Evolutionary conservation across 2,888 invertebrate genomes (phyloP).

Genomic region (Anticlea derivata): DNA sequence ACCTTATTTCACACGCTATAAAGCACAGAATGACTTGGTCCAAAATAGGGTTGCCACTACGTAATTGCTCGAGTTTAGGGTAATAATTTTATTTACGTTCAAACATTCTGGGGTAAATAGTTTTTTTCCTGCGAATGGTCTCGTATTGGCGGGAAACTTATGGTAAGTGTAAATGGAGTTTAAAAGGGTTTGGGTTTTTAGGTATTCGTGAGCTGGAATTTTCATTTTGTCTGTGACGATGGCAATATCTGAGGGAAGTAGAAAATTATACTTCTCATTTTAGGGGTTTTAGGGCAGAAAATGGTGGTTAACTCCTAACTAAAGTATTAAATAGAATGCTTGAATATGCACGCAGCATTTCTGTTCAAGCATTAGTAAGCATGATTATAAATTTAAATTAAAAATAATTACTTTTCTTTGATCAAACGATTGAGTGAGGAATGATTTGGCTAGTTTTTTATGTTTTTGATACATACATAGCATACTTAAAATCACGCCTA

Average conservation of each 20-base stretch:
- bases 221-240: conserved; percentile 11
- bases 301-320: no score
- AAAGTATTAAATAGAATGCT: no score
- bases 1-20: conserved; percentile 20
- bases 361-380: no score
- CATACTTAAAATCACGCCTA: no score
- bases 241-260: conserved; percentile 6
- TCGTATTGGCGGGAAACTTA: conserved; percentile 18
- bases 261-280: conserved; percentile 12
- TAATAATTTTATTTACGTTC: conserved; percentile 40
- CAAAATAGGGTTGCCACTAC: conserved; percentile 33
- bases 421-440: no score
- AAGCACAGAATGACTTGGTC: conserved; percentile 7
- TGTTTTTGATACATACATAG: no score
- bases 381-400: no score
- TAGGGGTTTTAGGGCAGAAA: not conserved
- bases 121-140: conserved; percentile 32
- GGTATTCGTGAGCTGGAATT: conserved; percentile 1
- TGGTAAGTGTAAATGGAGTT: conserved; percentile 14
- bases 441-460: no score
- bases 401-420: no score
- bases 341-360: no score
- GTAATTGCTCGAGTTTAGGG: conserved; percentile 40
- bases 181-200: conserved; percentile 15
- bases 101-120: conserved; percentile 24